Evolutionary conservation across 2,888 invertebrate genomes (phyloP), one percentile per base, ranked within the genome.

Genomic region (Gryllus longicercus): DNA sequence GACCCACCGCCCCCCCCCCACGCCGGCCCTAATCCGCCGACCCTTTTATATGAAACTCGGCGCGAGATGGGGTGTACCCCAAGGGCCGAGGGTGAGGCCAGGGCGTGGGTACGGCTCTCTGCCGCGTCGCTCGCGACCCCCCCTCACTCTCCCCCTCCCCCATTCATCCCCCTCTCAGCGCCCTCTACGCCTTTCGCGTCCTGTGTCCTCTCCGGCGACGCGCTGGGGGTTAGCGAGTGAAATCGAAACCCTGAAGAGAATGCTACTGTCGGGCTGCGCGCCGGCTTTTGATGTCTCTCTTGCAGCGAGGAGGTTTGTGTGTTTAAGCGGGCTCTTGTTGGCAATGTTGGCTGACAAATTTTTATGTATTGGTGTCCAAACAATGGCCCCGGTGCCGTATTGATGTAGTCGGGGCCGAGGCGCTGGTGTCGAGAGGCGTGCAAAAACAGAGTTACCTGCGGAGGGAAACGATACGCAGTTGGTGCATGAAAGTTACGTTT

Each of bases 301-400:
- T 38, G 38, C 63, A 63, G 14, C 63, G 63, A 63, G 63, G n/a
- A 63, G 14, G n/a, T 63, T 63, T 63, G 63, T 63, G 14, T 63
- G 63, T 63, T 63, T 63, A 63, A 63, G 14, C 63, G 63, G 16
- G 63, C n/a, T 63, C n/a, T 63, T n/a, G n/a, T 18, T 8, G n/a
- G 63, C 5, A 63, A 63, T 63, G 63, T 63, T 63, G 63, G 63
- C 63, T 63, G 63, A 63, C 63, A 63, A 63, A 63, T 63, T 63
- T 63, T 63, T 63, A 63, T 63, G 63, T 18, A 63, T 63, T 63
- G 63, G 63, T 14, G 14, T 63, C n/a, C 63, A n/a, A 63, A 38
- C 38, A 38, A 38, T 38, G 38, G 38, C 38, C 38, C 38, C 38
- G 38, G 38, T 38, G 38, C 38, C 38, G 38, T 38, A 5, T 38